A percentile compares a stretch with the other conserved stretches of the same genome.
phyloP scores from a whole-genome alignment of 2,888 invertebrate species.

The Acronicta leporina region DNA sequence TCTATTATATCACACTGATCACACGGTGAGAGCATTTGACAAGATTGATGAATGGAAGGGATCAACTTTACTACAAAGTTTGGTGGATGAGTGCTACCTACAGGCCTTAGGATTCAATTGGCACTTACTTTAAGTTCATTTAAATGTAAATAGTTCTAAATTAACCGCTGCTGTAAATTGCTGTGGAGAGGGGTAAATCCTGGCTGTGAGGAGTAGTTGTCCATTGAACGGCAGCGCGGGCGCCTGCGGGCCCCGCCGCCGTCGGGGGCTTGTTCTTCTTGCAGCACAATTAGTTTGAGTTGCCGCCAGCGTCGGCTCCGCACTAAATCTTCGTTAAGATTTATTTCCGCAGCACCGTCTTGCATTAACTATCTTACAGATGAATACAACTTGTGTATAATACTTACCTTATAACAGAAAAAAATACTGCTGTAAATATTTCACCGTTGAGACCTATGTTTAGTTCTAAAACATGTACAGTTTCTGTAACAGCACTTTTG shows the following conservation, averaged over 20 bases:
- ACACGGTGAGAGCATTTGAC: slow-evolving; percentile 71
- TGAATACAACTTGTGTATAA: slow-evolving; percentile 86
- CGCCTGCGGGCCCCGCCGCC: slow-evolving; percentile 57
- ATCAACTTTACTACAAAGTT: slow-evolving; percentile 85
- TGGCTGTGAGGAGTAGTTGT: slow-evolving; percentile 89
- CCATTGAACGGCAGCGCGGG: slow-evolving; percentile 79
- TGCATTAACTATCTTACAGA: slow-evolving; percentile 88
- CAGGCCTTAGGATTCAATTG: slow-evolving; percentile 89
- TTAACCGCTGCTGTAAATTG: slow-evolving; percentile 87
- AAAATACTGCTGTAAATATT: slow-evolving; percentile 89
- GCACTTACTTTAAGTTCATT: slow-evolving; percentile 86
- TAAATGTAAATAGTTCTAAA: slow-evolving; percentile 89
- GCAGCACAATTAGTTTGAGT: slow-evolving; percentile 93
- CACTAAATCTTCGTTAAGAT: slow-evolving; percentile 86
- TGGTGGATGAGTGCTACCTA: slow-evolving; percentile 89
- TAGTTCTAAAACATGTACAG: slow-evolving; percentile 90
- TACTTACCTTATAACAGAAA: slow-evolving; percentile 82
- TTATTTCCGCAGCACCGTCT: slow-evolving; percentile 89
- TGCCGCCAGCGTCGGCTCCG: slow-evolving; percentile 89
- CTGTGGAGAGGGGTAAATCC: slow-evolving; percentile 86
- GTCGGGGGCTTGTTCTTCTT: slow-evolving; percentile 90
- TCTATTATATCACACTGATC: slow-evolving; percentile 50
- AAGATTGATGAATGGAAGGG: slow-evolving; percentile 85
- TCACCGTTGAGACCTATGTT: slow-evolving; percentile 87
- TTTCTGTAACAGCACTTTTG: slow-evolving; percentile 89